Evolutionary conservation across 2,113 vertebrate genomes (phyloP), one percentile per base, ranked within the genome.

Genomic region (Montifringilla adamsi): DNA sequence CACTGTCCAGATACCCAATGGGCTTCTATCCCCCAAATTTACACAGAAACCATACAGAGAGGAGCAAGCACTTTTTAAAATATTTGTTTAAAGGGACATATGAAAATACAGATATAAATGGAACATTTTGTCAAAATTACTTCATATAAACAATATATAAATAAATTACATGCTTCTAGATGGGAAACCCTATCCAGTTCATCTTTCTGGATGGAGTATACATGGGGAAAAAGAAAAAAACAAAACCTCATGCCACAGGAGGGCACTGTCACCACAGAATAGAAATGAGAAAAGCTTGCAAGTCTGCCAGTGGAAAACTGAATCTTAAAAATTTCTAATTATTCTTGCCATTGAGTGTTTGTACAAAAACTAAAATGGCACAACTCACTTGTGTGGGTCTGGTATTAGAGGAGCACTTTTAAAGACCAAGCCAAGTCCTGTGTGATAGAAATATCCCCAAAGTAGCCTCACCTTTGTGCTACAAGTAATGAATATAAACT

Each of bases 401-500:
- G 30, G 44, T 86, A 52, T 41, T 53, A 88, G 19, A 74, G 70
- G 19, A 85, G 15, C 33, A 18, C 39, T 85, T 77, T 15, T 28
- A 74, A 80, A 66, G 63, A 41, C 30, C 56, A 35, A 91, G 47
- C 43, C 1, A 6, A n/a, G 13, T 73, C 46, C 46, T 58, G 30
- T 59, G 28, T 23, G 39, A 62, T 33, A 59, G 70, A 91, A 90
- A 74, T 85, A 77, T 80, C 86, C 60, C 39, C 47, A 6, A 90
- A 91, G 43, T n/a, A 81, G 37, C 44, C 50, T 64, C 63, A 90
- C 70, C 55, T 94, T 93, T 82, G 28, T 91, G 69, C 15, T 90
- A 69, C 75, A 89, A 75, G 46, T 95, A 93, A 90, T 83, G 89
- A 91, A 11, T 76, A 59, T 87, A 91, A 95, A 95, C 67, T 47